Base-by-base conservation (phyloP, 1,140 invertebrate genomes). In the Cydia strobilella region DNA sequence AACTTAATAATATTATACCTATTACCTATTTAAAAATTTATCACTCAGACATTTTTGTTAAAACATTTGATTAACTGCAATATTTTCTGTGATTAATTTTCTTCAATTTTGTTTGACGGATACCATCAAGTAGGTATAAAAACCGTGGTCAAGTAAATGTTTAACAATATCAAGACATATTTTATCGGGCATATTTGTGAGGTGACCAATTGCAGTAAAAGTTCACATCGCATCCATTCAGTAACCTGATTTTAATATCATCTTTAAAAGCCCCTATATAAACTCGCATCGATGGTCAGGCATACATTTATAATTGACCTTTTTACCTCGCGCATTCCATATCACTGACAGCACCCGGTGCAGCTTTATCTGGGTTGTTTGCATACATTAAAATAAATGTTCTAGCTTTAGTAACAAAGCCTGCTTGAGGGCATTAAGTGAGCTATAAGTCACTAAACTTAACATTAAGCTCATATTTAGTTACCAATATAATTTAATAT, bases 301-400 rank as follows among this genome's bases (percentile, higher is more conserved):
- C 31, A 18, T 69, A 35, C 1, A 69, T 69, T 69, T 35, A 35
- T 18, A n/a, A 69, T 39, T 39, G 27, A 69, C 65, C 65, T 69
- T 69, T 66, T 69, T 69, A 69, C 65, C 31, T 35, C 27, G 65
- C 27, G 65, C 65, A 35, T 69, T 35, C 65, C 65, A 35, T n/a
- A 69, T 35, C 15, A 69, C 27, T 69, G 65, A 69, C 27, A 69
- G 27, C 31, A 69, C 65, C 65, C 31, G 35, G 65, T 69, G 20
- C 54, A 35, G 6, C 65, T 69, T 10, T 66, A 69, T 69, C 65
- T 69, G 65, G 31, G 31, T 39, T 69, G 65, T 69, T 35, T 35
- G 65, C 63, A 65, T 69, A 69, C 27, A 69, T 69, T 69, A 69
- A 39, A 69, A 69, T 69, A 69, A 69, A 39, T 39, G 31, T 59